phyloP scores from a whole-genome alignment of 2,797 vertebrate genomes.

The Tragopan temminckii region DNA sequence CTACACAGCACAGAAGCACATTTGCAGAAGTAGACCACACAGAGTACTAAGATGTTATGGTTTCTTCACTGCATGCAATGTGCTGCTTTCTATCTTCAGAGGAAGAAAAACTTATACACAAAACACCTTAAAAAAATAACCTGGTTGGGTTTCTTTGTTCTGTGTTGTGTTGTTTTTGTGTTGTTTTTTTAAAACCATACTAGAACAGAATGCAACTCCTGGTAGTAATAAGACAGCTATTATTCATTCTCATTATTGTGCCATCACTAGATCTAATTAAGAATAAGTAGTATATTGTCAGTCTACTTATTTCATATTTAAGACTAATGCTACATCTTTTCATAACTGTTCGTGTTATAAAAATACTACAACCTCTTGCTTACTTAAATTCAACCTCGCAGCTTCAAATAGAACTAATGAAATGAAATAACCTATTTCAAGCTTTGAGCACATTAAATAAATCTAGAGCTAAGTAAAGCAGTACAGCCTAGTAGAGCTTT shows the following conservation, averaged over 20 bases:
- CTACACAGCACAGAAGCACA: neutral
- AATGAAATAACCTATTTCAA: neutral
- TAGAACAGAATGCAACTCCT: neutral
- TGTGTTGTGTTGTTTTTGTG: too few relatives aligned
- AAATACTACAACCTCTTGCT: fast-evolving
- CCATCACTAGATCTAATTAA: neutral
- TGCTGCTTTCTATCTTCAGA: neutral
- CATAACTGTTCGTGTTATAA: neutral
- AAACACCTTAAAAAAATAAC: too few relatives aligned
- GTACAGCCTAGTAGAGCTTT: neutral
- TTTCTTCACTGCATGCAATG: neutral
- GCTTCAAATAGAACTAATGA: neutral
- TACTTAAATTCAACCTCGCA: neutral
- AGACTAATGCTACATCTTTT: neutral
- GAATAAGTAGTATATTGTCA: neutral
- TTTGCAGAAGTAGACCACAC: fast-evolving
- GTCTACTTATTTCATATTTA: neutral
- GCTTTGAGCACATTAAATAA: neutral
- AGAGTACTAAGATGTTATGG: neutral
- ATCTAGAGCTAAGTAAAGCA: neutral
- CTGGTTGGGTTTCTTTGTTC: too few relatives aligned
- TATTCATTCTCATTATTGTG: neutral
- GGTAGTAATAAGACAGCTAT: neutral
- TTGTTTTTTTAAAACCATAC: neutral
- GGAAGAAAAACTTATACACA: neutral